Evolutionary conservation across 2,888 invertebrate species (phyloP), one percentile per base, ranked within the genome.

Genomic region (Parnassius mnemosyne): DNA sequence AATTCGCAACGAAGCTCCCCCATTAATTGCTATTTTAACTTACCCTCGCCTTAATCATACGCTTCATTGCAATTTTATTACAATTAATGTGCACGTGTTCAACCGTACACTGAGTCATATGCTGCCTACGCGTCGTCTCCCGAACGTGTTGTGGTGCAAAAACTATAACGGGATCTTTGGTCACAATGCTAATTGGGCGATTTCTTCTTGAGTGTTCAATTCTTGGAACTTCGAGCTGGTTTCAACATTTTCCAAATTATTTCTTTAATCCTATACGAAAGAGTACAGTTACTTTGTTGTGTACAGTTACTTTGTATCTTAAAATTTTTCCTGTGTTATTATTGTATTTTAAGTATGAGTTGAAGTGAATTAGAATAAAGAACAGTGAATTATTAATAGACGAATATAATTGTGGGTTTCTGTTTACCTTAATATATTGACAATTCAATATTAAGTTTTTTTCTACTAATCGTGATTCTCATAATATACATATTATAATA

Each of bases 101-200:
- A 62, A 62, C 16, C 57, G 57, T 62, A 62, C 63, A 62, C 68
- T 73, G 73, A 72, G 69, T 73, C 71, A 71, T 51, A 57, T 62
- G 59, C 61, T 69, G 61, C 72, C 74, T 58, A 72, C 72, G 55
- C 67, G 34, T 44, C 50, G 65, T 67, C 63, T 65, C 57, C 53
- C 46, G 52, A 42, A 53, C 53, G 46, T 67, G 71, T n/a, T 16
- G 62, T 67, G 67, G 56, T 65, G 59, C 63, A 64, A 60, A 61
- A 67, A 56, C 44, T 34, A 57, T 58, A 65, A 57, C 59, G 43
- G 57, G 52, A 53, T 60, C 43, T 41, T 25, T 57, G 63, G 63
- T 57, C 60, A 61, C 67, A 57, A 60, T 61, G 68, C 64, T 61
- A 57, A 61, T 53, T 51, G 49, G 49, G 13, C 12, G 13, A 5